Conservation (phyloP, 2,113 vertebrate genomes). For the Menura novaehollandiae region DNA sequence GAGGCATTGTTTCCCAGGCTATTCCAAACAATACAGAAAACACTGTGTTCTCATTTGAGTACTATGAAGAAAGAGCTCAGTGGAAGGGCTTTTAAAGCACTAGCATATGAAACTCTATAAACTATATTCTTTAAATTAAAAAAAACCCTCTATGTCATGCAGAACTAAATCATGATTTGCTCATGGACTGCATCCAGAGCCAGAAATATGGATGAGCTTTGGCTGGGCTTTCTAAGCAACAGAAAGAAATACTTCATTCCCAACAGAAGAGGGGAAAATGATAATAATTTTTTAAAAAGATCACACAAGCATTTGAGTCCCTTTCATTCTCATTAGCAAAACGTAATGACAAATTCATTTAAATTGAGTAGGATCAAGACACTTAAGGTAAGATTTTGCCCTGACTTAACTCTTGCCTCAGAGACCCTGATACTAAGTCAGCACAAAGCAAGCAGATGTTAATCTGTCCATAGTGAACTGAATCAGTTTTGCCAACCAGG, state of each 20-base stretch:
- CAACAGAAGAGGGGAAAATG: background rate
- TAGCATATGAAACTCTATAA: constrained; percentile 19
- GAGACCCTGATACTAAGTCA: background rate
- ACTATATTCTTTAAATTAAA: constrained; percentile 26
- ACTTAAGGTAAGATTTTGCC: background rate
- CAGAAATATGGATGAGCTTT: constrained; percentile 29
- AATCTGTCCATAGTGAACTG: background rate
- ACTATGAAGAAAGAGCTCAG: background rate
- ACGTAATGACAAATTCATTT: background rate
- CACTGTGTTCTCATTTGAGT: constrained; percentile 6
- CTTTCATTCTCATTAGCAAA: background rate
- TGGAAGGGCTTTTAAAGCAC: constrained; percentile 22
- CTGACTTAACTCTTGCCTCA: background rate
- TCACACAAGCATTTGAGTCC: background rate
- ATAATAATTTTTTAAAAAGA: background rate
- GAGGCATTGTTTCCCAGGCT: constrained; percentile 49
- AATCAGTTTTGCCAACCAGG: background rate
- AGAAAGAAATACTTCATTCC: background rate
- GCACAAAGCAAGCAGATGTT: background rate
- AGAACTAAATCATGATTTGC: background rate
- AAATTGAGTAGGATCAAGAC: background rate
- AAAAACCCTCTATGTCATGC: background rate
- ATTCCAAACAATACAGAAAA: constrained; percentile 54
- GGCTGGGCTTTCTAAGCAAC: background rate
- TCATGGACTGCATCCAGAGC: background rate